Conservation (phyloP, 2,797 vertebrate genomes). For the Sebastes ruberrimus region DNA sequence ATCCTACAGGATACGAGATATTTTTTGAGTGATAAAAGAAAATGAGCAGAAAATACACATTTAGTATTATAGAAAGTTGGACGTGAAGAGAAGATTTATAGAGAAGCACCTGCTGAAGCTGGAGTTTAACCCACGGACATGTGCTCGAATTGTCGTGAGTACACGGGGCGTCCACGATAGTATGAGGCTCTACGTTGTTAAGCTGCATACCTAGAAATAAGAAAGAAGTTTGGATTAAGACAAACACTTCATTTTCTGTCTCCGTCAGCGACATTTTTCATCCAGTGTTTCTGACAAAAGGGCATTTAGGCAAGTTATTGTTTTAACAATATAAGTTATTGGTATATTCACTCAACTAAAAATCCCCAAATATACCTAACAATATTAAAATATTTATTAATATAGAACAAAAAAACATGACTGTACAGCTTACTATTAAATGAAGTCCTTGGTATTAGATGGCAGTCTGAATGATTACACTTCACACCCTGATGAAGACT, state of each 20-base stretch:
- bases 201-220: conserved; percentile 60
- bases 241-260: not conserved
- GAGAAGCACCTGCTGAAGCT: conserved; percentile 63
- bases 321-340: not conserved
- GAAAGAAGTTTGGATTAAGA: not conserved
- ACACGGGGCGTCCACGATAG: conserved; percentile 74
- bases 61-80: not conserved
- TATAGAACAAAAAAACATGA: too few species aligned
- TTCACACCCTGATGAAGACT: too few species aligned
- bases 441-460: too few species aligned
- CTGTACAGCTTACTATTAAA: too few species aligned
- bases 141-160: conserved; percentile 69
- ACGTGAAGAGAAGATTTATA: not conserved
- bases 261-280: not conserved
- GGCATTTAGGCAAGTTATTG: not conserved
- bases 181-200: conserved; percentile 11
- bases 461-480: too few species aligned
- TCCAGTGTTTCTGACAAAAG: not conserved
- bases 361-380: not conserved
- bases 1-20: conserved; percentile 45
- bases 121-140: conserved; percentile 81
- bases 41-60: too few species aligned
- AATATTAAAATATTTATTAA: not conserved
- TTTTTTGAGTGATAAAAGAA: not conserved
- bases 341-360: not conserved